Conservation (phyloP, 2,113 vertebrate genomes). For the Plecotus auritus region DNA sequence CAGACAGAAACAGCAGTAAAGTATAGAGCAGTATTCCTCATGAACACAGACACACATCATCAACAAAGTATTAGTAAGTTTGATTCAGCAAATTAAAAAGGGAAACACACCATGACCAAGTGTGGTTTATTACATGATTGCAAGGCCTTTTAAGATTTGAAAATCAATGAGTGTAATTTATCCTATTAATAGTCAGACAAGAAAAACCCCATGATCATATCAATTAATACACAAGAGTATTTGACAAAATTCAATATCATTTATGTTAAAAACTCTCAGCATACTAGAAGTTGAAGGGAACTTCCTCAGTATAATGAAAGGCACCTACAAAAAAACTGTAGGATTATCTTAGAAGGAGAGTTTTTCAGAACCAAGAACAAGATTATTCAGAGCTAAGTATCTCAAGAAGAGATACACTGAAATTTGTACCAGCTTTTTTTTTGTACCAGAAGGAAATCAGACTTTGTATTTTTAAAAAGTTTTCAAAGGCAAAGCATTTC, state of each 20-base stretch:
- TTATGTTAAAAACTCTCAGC: background rate
- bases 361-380: conserved; percentile 33
- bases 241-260: background rate
- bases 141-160: background rate
- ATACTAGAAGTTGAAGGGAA: background rate
- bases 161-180: background rate
- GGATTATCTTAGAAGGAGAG: background rate
- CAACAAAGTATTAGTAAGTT: background rate
- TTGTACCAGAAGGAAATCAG: conserved; percentile 30
- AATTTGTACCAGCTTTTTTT: background rate
- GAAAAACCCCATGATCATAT: background rate
- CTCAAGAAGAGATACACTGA: background rate
- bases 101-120: background rate
- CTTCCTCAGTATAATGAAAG: background rate
- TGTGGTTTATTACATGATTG: background rate
- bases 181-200: background rate
- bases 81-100: background rate
- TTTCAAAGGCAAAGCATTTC: conserved; percentile 32
- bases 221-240: background rate
- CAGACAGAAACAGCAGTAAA: background rate
- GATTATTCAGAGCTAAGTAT: background rate
- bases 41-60: background rate
- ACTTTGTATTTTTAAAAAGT: conserved; percentile 17
- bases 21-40: background rate
- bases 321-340: background rate